Base-by-base conservation (phyloP, 2,797 vertebrate genomes). In the Pterois miles region DNA sequence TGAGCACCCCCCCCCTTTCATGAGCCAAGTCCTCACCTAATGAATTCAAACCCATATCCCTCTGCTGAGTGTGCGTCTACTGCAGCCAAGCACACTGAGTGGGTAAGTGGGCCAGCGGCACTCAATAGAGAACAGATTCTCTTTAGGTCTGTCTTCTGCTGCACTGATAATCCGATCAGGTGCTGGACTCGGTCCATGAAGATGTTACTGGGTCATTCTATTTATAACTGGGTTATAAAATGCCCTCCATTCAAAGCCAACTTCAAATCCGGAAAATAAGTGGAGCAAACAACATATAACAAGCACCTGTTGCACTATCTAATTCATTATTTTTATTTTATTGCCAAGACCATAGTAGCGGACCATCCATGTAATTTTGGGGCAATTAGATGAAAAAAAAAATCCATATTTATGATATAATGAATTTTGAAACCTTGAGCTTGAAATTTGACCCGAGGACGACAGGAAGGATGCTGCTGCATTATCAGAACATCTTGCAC, bases 11-110 rank as follows among this genome's bases (percentile, higher is more conserved):
- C 13, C 48, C 11, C 1, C 66, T n/a, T 22, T 16, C 36, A 52
- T 25, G 57, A 69, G 22, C 72, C 69, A 68, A 79, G 73, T 69
- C 68, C 57, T 71, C 33, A 73, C 78, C 71, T 74, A 82, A 83
- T 81, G 82, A 82, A 75, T 88, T 72, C 74, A 74, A 73, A 68
- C 63, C 38, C 52, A 29, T 36, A 64, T 72, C 75, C 65, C 53
- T 81, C 57, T 90, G 91, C 88, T 91, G 89, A 90, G 80, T 86
- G 70, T 62, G 86, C 80, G 73, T 78, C 78, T 82, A 4, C 71
- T 65, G 76, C 81, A 80, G 88, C 86, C 83, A 84, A 83, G 87
- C 59, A 77, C 78, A 69, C 36, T 67, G 56, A 80, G 58, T 67
- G 56, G 53, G 59, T 64, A 65, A 52, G 46, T 50, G 63, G 50